A percentile compares a stretch with the other conserved stretches of the same genome.
Conservation (phyloP, 2,888 invertebrate genomes). For the Lacanobia wlatinum region DNA sequence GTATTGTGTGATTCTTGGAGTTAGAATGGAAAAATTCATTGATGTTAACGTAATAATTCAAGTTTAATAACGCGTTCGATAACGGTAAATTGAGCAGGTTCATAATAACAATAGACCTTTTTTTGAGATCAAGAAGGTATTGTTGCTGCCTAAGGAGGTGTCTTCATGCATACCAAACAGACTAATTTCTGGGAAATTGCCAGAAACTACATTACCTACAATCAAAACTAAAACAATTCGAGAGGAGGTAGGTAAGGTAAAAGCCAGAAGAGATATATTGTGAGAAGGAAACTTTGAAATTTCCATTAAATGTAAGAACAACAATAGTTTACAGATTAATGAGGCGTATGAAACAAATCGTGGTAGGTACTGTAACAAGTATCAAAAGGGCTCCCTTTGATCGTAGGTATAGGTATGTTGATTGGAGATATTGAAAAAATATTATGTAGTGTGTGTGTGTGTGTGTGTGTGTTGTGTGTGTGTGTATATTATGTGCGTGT, state of each 20-base stretch:
- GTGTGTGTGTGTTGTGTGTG: too few relatives aligned
- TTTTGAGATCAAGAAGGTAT: slow-evolving; percentile 5
- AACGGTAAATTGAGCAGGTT: slow-evolving; percentile 19
- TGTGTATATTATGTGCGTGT: too few relatives aligned
- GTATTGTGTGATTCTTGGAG: slow-evolving; percentile 3
- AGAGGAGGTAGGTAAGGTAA: slow-evolving; percentile 44
- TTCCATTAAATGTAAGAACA: slow-evolving; percentile 57
- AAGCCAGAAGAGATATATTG: slow-evolving; percentile 49
- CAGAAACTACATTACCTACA: slow-evolving; percentile 1
- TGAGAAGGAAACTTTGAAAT: slow-evolving; percentile 62
- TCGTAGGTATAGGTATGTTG: too few relatives aligned
- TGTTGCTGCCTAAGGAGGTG: not conserved
- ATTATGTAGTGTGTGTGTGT: too few relatives aligned
- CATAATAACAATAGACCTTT: slow-evolving; percentile 19
- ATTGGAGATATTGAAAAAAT: too few relatives aligned
- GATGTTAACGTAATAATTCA: not conserved
- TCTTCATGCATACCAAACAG: slow-evolving; percentile 2
- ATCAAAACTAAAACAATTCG: slow-evolving; percentile 48
- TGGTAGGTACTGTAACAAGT: not conserved
- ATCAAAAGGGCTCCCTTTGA: not conserved
- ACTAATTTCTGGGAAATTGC: slow-evolving; percentile 17
- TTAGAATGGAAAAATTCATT: slow-evolving; percentile 4
- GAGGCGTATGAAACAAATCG: slow-evolving; percentile 47
- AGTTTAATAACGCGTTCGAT: slow-evolving; percentile 9
- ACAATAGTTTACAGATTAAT: slow-evolving; percentile 52